Evolutionary conservation across 1,140 invertebrate genomes (phyloP), one percentile per base, ranked within the genome.

Genomic region (Caerostris darwini): DNA sequence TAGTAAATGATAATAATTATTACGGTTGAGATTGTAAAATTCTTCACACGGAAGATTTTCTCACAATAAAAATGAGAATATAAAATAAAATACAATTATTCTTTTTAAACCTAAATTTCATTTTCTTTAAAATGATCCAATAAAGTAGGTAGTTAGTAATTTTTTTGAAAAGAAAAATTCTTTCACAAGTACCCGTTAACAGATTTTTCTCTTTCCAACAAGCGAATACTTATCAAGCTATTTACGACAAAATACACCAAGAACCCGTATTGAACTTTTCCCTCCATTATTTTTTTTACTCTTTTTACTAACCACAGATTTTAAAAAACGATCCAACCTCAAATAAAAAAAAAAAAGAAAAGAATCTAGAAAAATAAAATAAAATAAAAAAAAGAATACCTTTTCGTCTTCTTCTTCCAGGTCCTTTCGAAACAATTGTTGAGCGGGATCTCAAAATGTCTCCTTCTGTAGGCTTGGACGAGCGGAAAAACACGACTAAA

Each of bases 391-490:
- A 34, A 34, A 34, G 34, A 34, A 34, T 34, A 34, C 34, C 0
- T 34, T 34, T 58, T 82, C n/a, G n/a, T n/a, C 57, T 61, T 82
- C 53, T 81, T 81, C 4, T 88, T 61, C 54, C 58, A 17, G 2
- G n/a, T 61, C 64, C 57, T 81, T 53, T 91, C 57, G 34, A 91
- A 91, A 91, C 67, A 91, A 61, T 82, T 50, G 90, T 59, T 53
- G 71, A 61, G 50, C 54, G 54, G 90, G 69, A 82, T 82, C 90
- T 91, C 87, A 82, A 91, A 91, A 91, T 91, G 90, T 91, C 90
- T 91, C 50, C n/a, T 91, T 91, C 34, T 91, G 69, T 59, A 71
- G 64, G 87, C 59, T 56, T 56, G 64, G 64, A 56, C 14, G 64
- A 91, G 89, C 89, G 57, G 69, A 91, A 91, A 82, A 90, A 91